phyloP scores from a whole-genome alignment of 2,888 invertebrate species.

The Leptinotarsa rubiginosa region DNA sequence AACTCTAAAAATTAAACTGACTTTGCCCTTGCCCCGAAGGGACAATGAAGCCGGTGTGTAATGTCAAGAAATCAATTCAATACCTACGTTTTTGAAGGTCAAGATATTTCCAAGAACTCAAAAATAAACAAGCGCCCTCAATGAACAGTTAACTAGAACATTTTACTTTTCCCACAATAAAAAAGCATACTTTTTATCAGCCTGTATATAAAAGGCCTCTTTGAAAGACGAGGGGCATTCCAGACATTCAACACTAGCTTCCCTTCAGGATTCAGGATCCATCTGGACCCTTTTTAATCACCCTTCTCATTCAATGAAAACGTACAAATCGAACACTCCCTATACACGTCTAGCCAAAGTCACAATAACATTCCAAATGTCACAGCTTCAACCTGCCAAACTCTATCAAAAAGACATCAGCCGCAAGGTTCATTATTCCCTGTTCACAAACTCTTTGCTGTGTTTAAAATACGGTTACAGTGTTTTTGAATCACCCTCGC shows the following conservation, averaged over 20 bases:
- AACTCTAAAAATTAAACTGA: too few species aligned
- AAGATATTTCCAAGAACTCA: too few species aligned
- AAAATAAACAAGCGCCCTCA: too few species aligned
- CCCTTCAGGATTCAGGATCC: not conserved
- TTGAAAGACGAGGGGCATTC: too few species aligned
- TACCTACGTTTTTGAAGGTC: too few species aligned
- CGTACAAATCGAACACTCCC: slow-evolving; percentile 15
- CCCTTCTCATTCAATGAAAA: not conserved
- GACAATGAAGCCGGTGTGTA: too few species aligned
- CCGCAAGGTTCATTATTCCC: not conserved
- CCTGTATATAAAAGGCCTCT: too few species aligned
- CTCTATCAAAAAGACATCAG: not conserved
- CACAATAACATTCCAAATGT: not conserved
- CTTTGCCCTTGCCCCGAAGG: too few species aligned
- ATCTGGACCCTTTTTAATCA: slow-evolving; percentile 9
- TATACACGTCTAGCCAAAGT: not conserved
- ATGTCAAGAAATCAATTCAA: too few species aligned
- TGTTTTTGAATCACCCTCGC: not conserved
- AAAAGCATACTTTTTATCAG: too few species aligned
- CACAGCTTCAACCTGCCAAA: not conserved
- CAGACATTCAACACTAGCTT: not conserved
- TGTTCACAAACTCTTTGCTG: not conserved
- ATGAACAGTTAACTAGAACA: too few species aligned
- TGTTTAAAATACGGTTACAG: not conserved
- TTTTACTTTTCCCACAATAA: too few species aligned